Base-by-base conservation (phyloP, 2,888 invertebrate genomes). In the Plebejus argus region DNA sequence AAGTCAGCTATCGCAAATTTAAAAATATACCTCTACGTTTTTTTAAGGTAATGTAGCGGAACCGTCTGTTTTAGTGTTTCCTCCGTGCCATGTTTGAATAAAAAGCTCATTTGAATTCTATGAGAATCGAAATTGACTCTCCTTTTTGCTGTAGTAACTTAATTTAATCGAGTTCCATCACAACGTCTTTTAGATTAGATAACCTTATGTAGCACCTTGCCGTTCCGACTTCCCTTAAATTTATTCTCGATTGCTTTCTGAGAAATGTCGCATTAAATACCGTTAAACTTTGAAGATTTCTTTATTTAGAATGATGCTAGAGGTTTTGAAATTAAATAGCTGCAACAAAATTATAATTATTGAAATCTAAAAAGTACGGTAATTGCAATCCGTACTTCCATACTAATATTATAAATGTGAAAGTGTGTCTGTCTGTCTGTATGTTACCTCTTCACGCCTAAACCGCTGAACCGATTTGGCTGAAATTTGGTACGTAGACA, bases 51-150 rank as follows among this genome's bases (percentile, higher is more conserved):
- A 87, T 87, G 87, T 85, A 85, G 86, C 84, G 84, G 82, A 86
- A 88, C 86, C 87, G 84, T 89, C 88, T 90, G 88, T 89, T 90
- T 91, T 89, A 91, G 88, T 90, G 90, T 90, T 88, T 86, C 86
- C 86, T 86, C 86, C 87, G 86, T 84, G 87, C 86, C 85, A 85
- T 85, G 88, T 93, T 92, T 92, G 92, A 92, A 93, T 93, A 93
- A 93, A 93, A 92, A 90, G 88, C 91, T 93, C 93, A 92, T 93
- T 93, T 93, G 91, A 91, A 93, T 93, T 91, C 93, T 90, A 92
- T 90, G 92, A 89, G 92, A 91, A 93, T 93, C 90, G 92, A 87
- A 92, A 92, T 91, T 89, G 91, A 80, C 90, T 90, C 91, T 89
- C 90, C 88, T 91, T 92, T 90, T 90, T 89, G 88, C 90, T 87